Base-by-base conservation (phyloP, 2,888 invertebrate genomes). In the Leptinotarsa rubiginosa region DNA sequence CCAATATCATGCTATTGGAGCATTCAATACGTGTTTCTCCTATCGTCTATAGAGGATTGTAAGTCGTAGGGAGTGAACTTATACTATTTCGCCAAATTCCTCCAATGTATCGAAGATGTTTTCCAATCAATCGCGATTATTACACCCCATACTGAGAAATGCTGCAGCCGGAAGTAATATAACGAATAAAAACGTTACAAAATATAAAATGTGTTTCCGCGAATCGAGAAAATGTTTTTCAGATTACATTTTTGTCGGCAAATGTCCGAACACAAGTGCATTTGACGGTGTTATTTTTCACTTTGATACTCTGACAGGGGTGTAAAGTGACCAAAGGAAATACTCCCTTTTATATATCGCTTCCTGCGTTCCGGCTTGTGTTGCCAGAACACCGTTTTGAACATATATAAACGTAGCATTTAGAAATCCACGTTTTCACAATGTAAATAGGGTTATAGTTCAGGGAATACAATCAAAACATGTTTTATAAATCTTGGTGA, bases 241-340 rank as follows among this genome's bases (percentile, higher is more conserved):
- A 72, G 76, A 79, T 78, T 79, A 75, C 74, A 79, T 72, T 78
- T 80, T 75, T 75, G 77, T 78, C 77, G 77, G 79, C 75, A 72
- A 77, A 79, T 75, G 78, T 79, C 77, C 75, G 78, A 77, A 71
- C 80, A 80, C 87, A 85, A 84, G 86, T 87, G 87, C 82, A 83
- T 81, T 81, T 87, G 87, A 86, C 87, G 86, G 86, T 84, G 86
- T 82, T 84, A 86, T 87, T 86, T 86, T 87, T 87, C 87, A 86
- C 85, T 85, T 85, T 84, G 85, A 85, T 86, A 84, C 85, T 85
- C 84, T 85, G 86, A 86, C 86, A 83, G 84, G 85, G 86, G 86
- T 84, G 85, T 84, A 83, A 82, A 86, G 84, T 85, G 85, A 85
- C 85, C 83, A 81, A 83, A 83, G 81, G 80, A 81, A 81, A 82